Conservation (phyloP, 1,140 invertebrate genomes). For the Aphaenogaster rudis region DNA sequence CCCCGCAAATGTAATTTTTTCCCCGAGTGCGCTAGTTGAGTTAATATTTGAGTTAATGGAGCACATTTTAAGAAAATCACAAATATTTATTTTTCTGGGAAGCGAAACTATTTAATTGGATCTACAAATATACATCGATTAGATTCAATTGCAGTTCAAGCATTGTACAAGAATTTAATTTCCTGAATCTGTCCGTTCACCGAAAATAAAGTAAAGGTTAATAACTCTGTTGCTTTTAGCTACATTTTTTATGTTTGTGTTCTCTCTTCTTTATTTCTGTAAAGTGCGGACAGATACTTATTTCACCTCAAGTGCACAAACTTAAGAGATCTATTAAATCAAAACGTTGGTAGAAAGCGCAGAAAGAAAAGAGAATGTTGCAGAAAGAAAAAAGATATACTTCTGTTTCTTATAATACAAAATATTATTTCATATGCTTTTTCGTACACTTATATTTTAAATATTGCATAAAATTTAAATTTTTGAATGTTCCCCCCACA, state of each 20-base stretch:
- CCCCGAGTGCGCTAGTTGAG: no score
- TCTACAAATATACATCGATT: not conserved
- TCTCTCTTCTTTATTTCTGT: not conserved
- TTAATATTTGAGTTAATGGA: not conserved
- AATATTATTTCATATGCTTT: not conserved
- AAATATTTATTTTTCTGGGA: not conserved
- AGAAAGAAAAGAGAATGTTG: not conserved
- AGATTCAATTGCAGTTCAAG: not conserved
- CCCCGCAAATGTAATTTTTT: not conserved
- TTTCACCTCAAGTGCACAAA: constrained; percentile 22
- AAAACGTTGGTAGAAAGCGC: not conserved
- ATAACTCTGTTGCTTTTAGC: not conserved
- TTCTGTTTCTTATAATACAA: not conserved
- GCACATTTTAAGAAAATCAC: not conserved
- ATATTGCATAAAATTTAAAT: not conserved
- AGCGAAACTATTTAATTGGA: constrained; percentile 7
- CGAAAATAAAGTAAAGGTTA: not conserved
- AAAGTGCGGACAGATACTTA: not conserved
- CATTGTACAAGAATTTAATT: not conserved
- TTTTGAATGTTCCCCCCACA: not conserved
- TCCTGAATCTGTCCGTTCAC: not conserved
- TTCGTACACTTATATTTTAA: not conserved
- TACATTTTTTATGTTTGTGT: not conserved
- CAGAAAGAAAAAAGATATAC: not conserved
- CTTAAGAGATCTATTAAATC: not conserved